Conservation (phyloP, 2,797 vertebrate species). For the Triplophysa bombifrons region DNA sequence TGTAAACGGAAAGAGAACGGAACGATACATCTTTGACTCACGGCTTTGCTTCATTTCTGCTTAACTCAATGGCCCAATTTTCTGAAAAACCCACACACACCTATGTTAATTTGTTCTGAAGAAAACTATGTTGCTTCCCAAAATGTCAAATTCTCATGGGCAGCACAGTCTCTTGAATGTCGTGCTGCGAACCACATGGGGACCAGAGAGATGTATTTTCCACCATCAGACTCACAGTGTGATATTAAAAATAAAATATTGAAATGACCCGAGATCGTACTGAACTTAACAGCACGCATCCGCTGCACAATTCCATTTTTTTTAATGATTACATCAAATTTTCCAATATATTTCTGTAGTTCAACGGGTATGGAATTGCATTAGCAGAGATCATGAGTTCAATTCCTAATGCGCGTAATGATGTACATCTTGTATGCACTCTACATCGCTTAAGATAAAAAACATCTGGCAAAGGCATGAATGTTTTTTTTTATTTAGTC, state of each 20-base stretch:
- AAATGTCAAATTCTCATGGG: slow-evolving; percentile 3
- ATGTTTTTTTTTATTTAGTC: too few species aligned
- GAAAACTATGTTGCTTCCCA: not conserved
- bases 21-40: not conserved
- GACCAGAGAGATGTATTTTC: not conserved
- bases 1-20: not conserved
- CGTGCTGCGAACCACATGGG: not conserved
- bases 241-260: slow-evolving; percentile 6
- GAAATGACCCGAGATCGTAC: not conserved
- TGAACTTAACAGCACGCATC: not conserved
- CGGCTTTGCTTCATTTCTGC: not conserved
- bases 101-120: not conserved
- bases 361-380: not conserved
- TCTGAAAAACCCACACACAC: not conserved
- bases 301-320: not conserved
- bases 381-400: too few species aligned
- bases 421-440: too few species aligned
- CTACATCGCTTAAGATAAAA: too few species aligned
- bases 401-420: too few species aligned
- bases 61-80: not conserved
- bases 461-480: too few species aligned
- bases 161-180: not conserved
- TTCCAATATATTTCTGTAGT: not conserved
- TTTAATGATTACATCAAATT: not conserved
- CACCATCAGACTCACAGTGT: not conserved